Percentiles rank a stretch among this genome's conserved stretches.
phyloP scores from a whole-genome alignment of 2,888 invertebrate genomes.

The Ypsolopha scabrella region DNA sequence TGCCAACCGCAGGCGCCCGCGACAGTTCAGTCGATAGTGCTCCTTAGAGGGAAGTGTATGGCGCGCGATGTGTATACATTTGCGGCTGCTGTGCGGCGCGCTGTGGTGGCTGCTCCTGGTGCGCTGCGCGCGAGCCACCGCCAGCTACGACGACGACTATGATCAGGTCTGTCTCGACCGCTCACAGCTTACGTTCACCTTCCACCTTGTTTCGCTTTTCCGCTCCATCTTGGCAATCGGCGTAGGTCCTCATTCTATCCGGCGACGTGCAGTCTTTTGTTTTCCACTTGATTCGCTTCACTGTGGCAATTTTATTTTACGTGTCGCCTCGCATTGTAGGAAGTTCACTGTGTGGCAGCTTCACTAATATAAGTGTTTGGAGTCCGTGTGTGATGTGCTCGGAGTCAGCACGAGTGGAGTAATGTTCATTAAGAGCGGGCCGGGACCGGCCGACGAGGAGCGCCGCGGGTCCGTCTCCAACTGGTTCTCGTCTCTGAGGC shows the following conservation, averaged over 20 bases:
- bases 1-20: conserved; percentile 39
- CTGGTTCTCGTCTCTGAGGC: conserved; percentile 85
- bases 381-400: conserved; percentile 41
- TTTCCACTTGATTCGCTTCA: conserved; percentile 41
- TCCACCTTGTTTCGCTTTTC: conserved; percentile 48
- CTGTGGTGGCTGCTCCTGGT: conserved; percentile 64
- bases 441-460: conserved; percentile 65
- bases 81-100: conserved; percentile 64
- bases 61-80: conserved; percentile 65
- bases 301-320: conserved; percentile 32
- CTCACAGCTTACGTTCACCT: conserved; percentile 17
- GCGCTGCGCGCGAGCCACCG: conserved; percentile 52
- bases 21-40: conserved; percentile 62
- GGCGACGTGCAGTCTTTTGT: conserved; percentile 41
- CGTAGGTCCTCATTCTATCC: conserved; percentile 21
- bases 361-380: conserved; percentile 32
- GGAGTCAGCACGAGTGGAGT: conserved; percentile 42
- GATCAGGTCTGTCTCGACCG: conserved; percentile 61
- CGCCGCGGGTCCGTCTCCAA: conserved; percentile 79
- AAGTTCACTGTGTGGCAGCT: conserved; percentile 35
- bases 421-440: conserved; percentile 66
- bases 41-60: conserved; percentile 65
- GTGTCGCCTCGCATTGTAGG: conserved; percentile 46
- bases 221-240: conserved; percentile 39
- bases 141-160: conserved; percentile 60